phyloP scores from a whole-genome alignment of 2,797 vertebrate genomes.

The Anguilla megastoma region DNA sequence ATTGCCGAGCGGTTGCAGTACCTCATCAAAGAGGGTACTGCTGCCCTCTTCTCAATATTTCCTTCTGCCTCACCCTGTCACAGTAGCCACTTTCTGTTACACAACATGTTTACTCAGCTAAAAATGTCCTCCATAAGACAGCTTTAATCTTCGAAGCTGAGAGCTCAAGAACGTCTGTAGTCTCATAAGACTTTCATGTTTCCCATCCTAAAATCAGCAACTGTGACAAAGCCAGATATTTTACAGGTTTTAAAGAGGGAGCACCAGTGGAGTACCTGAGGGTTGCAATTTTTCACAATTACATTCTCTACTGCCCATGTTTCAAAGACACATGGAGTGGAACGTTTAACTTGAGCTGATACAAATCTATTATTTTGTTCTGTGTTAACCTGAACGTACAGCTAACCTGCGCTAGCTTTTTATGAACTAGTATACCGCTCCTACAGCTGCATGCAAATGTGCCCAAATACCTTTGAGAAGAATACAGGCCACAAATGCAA shows the following conservation, averaged over 20 bases:
- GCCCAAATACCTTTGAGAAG: background rate
- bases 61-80: background rate
- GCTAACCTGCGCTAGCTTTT: background rate
- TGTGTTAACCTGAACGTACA: background rate
- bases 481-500: background rate
- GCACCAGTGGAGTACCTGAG: background rate
- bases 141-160: background rate
- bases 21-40: background rate
- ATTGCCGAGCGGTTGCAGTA: background rate
- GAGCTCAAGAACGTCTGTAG: background rate
- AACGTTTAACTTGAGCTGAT: background rate
- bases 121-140: background rate
- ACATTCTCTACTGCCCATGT: background rate
- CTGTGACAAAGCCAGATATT: background rate
- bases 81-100: background rate
- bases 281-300: background rate
- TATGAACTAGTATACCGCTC: background rate
- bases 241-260: background rate
- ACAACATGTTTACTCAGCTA: background rate
- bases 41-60: background rate
- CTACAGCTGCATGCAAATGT: background rate
- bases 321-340: background rate
- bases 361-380: background rate
- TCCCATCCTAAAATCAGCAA: background rate
- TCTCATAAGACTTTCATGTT: background rate